Evolutionary conservation across 2,113 vertebrate species (phyloP), one percentile per base, ranked within the genome.

Genomic region (Smithornis capensis): DNA sequence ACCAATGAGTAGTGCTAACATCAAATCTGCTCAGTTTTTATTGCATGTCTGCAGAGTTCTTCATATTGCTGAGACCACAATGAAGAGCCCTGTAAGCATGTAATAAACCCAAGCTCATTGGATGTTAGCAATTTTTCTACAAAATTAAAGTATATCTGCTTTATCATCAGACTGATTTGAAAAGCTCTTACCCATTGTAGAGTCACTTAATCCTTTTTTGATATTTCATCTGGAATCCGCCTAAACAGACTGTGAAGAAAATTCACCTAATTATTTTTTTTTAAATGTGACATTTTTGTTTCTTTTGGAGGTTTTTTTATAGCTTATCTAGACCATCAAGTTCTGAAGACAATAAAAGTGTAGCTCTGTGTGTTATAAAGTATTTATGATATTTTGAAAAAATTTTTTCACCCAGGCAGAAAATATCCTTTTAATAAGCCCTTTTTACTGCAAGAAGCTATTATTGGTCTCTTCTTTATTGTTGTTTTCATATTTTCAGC

Each of bases 341-440:
- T 97, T 97, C 95, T 94, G 87, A 94, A 96, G 95, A 97, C 96
- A 97, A 96, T 97, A 97, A 93, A 97, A 97, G 90, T 95, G 93
- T 97, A 97, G 97, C 94, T 97, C 94, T 96, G 93, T 94, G 96
- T 94, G 84, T 97, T 97, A 98, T 98, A 98, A 98, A 98, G 96
- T 98, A 98, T 98, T 98, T 98, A 98, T 98, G 97, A 96, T 94
- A 93, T 97, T 97, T 96, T 96, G 94, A 96, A 97, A 95, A 96
- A 97, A 95, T 96, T 98, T 98, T 98, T 97, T 98, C 96, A 98
- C 91, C 96, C 96, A 97, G 96, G 96, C 97, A 98, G 97, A 98
- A 98, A 98, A 98, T 98, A 98, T 97, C 98, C 98, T 97, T 97
- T 98, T 98, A 98, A 98, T 98, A 98, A 97, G 97, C 92, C 92